phyloP scores from a whole-genome alignment of 2,113 vertebrate species.

The Loxodonta africana region DNA sequence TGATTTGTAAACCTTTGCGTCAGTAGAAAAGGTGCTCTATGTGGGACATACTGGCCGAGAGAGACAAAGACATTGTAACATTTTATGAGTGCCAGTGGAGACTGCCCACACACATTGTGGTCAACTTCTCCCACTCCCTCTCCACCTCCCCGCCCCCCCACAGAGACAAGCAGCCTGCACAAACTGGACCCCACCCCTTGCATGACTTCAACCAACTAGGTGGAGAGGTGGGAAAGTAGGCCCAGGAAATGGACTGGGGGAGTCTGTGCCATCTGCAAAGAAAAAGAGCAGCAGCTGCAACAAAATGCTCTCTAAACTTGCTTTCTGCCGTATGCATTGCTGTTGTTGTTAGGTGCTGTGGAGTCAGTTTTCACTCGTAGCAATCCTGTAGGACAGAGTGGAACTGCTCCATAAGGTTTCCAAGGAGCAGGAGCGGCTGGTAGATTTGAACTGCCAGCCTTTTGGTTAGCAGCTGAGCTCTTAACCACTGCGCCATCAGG shows the following conservation, averaged over 20 bases:
- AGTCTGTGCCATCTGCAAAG: constrained; percentile 81
- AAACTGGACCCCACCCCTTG: constrained; percentile 72
- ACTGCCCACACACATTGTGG: constrained; percentile 71
- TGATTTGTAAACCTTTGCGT: constrained; percentile 51
- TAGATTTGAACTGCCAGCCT: no score
- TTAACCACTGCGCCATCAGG: no score
- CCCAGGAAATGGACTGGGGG: constrained; percentile 77
- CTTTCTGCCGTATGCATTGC: background rate
- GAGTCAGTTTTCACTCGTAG: no score
- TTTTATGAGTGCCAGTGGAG: constrained; percentile 66
- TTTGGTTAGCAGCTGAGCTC: no score
- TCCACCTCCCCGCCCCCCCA: background rate
- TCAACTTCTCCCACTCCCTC: constrained; percentile 49
- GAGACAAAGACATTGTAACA: constrained; percentile 71
- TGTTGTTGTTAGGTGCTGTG: no score
- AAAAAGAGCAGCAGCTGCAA: constrained; percentile 77
- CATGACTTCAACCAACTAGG: constrained; percentile 78
- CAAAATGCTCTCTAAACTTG: constrained; percentile 71
- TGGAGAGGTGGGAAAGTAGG: constrained; percentile 65
- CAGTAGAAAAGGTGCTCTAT: constrained; percentile 39
- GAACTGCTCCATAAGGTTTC: no score
- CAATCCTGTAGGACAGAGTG: no score
- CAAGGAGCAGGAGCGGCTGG: no score
- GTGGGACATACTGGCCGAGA: constrained; percentile 62
- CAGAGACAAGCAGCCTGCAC: constrained; percentile 63